Evolutionary conservation across 2,797 vertebrate genomes (phyloP), one percentile per base, ranked within the genome.

Genomic region (Podargus strigoides): DNA sequence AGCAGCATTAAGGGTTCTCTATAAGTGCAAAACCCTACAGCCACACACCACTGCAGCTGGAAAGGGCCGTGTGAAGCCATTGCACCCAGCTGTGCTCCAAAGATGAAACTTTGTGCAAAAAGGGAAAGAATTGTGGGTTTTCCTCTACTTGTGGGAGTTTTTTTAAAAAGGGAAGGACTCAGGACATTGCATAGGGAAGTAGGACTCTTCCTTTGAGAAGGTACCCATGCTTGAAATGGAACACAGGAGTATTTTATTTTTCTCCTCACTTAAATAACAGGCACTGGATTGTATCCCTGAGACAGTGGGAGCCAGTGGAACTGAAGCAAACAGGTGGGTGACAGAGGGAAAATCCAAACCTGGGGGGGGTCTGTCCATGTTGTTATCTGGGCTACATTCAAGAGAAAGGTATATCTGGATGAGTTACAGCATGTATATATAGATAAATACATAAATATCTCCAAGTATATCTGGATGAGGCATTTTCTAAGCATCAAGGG

Each of bases 21-120:
- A 0, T 6, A 85, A 41, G 7, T 13, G 16, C 44, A 76, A 89
- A 85, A 23, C 20, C 50, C 19, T 50, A 7, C n/a, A 63, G 22
- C 36, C 39, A 55, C 23, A 27, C 13, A 72, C 7, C 3, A 9
- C 10, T 1, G 0, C 8, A 30, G 23, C 12, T 3, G 8, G 76
- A 78, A 69, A 1, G 6, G 36, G 3, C 39, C 39, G 6, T 34
- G 37, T 50, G 74, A 82, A 90, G 14, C 13, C 4, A 2, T 32
- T 39, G 16, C 32, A 79, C 3, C 20, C 3, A 5, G 12, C 15
- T 66, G 8, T 37, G n/a, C 36, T 73, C 46, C 30, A 59, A 32
- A 66, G n/a, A 18, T 37, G 49, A 49, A n/a, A 37, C 7, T 77
- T 49, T 11, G 17, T 26, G 34, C 8, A 76, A 79, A 73, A 2